Percentiles rank a stretch among this genome's conserved stretches.
phyloP scores from a whole-genome alignment of 2,113 vertebrate species.

The Pterocles gutturalis region DNA sequence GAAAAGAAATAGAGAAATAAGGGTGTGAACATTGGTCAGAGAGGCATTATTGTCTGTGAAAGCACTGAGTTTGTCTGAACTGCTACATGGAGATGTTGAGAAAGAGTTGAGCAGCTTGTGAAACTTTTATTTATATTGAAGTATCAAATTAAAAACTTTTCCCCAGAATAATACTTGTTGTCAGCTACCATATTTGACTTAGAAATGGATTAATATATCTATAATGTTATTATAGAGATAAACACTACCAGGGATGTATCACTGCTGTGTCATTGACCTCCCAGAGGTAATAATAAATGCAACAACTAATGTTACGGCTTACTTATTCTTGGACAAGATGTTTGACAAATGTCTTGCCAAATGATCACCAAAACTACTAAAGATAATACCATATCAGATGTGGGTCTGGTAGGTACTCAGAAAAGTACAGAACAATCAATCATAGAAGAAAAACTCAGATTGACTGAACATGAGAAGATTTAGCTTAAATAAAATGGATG shows the following conservation, averaged over 20 bases:
- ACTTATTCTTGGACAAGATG: not conserved
- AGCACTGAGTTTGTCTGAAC: not conserved
- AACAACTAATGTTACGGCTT: not conserved
- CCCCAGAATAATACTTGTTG: not conserved
- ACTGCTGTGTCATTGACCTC: not conserved
- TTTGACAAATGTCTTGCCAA: not conserved
- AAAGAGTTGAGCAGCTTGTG: not conserved
- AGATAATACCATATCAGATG: not conserved
- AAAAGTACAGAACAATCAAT: not conserved
- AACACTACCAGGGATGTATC: not conserved
- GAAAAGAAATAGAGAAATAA: not conserved
- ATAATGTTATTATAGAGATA: not conserved
- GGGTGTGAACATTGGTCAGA: not conserved
- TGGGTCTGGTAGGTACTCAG: not conserved
- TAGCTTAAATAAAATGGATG: not conserved
- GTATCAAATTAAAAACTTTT: not conserved
- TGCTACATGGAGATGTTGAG: not conserved
- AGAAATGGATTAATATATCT: not conserved
- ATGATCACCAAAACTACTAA: not conserved
- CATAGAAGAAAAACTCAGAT: not conserved
- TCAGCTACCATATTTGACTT: not conserved
- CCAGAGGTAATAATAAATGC: not conserved
- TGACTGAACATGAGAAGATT: not conserved
- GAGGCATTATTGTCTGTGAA: not conserved
- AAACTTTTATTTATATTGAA: not conserved